These are phyloP conservation scores for Drosophila anceps DNA, from an alignment of 2,888 invertebrate genomes.

Conservation along the genomic window DNA sequence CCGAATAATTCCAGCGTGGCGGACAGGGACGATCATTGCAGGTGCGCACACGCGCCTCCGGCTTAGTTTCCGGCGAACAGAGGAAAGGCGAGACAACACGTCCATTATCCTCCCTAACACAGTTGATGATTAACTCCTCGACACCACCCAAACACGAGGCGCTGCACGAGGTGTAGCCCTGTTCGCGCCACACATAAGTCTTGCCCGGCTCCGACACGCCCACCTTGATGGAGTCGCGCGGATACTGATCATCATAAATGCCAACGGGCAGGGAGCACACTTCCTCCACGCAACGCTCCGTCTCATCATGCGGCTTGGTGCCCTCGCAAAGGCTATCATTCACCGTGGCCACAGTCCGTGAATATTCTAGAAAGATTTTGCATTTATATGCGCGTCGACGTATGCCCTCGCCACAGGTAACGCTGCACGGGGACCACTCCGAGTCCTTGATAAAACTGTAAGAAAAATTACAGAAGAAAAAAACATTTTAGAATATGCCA, in stretches of 20 bases:
- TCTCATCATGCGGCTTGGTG: constrained; percentile 92
- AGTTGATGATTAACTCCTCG: constrained; percentile 94
- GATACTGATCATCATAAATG: constrained; percentile 85
- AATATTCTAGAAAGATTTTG: constrained; percentile 97
- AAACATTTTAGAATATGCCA: not conserved
- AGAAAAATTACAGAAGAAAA: not conserved
- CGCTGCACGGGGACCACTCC: constrained; percentile 96
- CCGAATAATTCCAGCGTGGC: constrained; percentile 96
- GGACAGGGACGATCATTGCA: constrained; percentile 98
- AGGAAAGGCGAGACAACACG: constrained; percentile 94
- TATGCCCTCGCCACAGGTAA: constrained; percentile 95
- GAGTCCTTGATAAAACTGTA: constrained; percentile 93
- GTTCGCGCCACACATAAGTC: constrained; percentile 95
- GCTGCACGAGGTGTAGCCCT: constrained; percentile 96
- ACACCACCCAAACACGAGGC: constrained; percentile 96
- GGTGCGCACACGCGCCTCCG: constrained; percentile 94
- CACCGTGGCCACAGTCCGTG: constrained; percentile 93
- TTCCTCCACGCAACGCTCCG: constrained; percentile 92
- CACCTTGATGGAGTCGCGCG: constrained; percentile 87
- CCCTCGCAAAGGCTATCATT: constrained; percentile 95
- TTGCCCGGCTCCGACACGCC: constrained; percentile 91
- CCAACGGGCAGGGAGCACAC: constrained; percentile 90
- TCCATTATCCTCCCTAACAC: constrained; percentile 94
- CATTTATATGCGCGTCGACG: constrained; percentile 95
- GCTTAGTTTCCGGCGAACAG: constrained; percentile 94